Conservation (phyloP, 2,888 invertebrate species). For the Xylota segnis region DNA sequence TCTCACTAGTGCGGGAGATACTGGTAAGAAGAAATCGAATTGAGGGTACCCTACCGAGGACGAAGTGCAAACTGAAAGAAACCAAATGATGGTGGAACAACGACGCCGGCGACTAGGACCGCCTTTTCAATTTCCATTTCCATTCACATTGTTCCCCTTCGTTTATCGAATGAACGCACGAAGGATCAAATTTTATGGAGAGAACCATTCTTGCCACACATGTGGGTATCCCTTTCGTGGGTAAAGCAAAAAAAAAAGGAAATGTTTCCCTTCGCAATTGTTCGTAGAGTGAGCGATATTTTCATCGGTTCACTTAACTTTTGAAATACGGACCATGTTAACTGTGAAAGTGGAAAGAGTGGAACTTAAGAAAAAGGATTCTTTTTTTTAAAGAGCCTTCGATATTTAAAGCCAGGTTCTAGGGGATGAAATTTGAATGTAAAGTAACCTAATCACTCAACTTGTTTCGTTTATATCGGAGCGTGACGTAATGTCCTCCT, state of each 20-base stretch:
- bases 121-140: constrained; percentile 43
- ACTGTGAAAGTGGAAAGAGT: too few relatives aligned
- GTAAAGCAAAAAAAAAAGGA: background rate
- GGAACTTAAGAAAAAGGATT: too few relatives aligned
- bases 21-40: constrained; percentile 37
- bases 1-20: constrained; percentile 1
- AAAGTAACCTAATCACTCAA: too few relatives aligned
- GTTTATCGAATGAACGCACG: constrained; percentile 29
- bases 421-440: too few relatives aligned
- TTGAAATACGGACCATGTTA: background rate
- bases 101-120: background rate
- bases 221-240: background rate
- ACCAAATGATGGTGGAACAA: constrained; percentile 10
- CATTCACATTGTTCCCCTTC: constrained; percentile 15
- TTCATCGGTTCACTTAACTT: background rate
- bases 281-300: background rate
- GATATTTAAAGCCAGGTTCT: too few relatives aligned
- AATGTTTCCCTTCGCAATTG: background rate
- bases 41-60: background rate
- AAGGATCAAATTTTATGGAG: constrained; percentile 8
- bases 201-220: background rate
- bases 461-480: too few relatives aligned
- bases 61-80: constrained; percentile 13
- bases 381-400: too few relatives aligned
- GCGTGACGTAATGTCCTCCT: too few relatives aligned